phyloP scores from a whole-genome alignment of 2,113 vertebrate species.

The Phylloscopus whistleri region DNA sequence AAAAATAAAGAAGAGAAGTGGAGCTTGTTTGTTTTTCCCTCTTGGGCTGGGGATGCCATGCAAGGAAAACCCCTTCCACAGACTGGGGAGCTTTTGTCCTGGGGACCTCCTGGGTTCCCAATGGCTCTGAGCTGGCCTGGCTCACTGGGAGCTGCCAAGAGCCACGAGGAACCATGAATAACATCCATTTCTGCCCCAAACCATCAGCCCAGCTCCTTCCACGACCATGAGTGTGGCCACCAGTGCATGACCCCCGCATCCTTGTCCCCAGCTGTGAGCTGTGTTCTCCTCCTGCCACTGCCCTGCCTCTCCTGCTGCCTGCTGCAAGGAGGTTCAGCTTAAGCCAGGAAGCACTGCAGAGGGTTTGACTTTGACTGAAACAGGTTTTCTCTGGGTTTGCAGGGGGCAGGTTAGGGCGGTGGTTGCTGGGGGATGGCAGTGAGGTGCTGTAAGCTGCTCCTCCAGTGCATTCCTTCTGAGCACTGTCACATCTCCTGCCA shows the following conservation, averaged over 20 bases:
- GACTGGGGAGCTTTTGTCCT: neutral
- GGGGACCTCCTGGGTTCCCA: neutral
- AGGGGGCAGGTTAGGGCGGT: rapidly evolving
- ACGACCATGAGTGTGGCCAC: rapidly evolving
- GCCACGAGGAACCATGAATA: rapidly evolving
- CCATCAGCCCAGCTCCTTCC: neutral
- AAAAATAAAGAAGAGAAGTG: neutral
- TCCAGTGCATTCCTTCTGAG: neutral
- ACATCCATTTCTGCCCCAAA: neutral
- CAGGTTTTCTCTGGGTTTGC: neutral
- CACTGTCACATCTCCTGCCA: neutral
- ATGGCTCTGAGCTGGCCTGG: neutral
- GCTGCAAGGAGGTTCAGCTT: neutral
- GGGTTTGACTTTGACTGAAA: neutral
- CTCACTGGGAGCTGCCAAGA: neutral
- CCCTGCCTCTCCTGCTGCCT: neutral
- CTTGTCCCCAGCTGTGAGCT: neutral
- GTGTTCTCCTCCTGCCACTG: neutral
- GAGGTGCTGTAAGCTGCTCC: neutral
- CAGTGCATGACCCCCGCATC: rapidly evolving
- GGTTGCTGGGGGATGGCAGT: neutral
- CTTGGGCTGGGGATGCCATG: neutral
- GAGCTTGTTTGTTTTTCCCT: neutral
- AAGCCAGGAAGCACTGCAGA: neutral
- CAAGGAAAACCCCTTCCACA: neutral